Percentiles rank a stretch among this genome's conserved stretches.
Conservation (phyloP, 2,888 invertebrate genomes). For the Phortica okadai region DNA sequence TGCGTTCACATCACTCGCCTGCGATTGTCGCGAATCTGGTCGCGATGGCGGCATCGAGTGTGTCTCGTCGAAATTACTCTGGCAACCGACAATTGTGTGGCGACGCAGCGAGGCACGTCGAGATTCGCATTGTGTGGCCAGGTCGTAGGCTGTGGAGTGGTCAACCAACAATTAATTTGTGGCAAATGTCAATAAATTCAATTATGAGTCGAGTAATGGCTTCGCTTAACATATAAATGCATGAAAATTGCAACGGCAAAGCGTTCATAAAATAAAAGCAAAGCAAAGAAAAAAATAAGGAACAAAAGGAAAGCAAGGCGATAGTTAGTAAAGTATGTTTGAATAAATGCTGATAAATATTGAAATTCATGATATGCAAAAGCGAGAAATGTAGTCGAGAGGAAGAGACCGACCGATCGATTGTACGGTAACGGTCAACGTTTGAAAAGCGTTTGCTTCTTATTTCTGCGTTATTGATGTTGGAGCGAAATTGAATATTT, state of each 20-base stretch:
- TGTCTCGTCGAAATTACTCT: conserved; percentile 76
- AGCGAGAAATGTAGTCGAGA: not conserved
- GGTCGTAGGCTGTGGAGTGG: conserved; percentile 82
- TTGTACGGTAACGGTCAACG: not conserved
- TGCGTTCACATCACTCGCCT: conserved; percentile 62
- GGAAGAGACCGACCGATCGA: not conserved
- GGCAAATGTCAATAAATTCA: not conserved
- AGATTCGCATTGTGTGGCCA: conserved; percentile 88
- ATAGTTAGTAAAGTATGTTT: not conserved
- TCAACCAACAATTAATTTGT: not conserved
- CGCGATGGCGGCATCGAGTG: conserved; percentile 83
- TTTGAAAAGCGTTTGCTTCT: not conserved
- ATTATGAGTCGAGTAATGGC: not conserved
- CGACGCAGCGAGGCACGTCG: conserved; percentile 83
- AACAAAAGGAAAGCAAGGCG: not conserved
- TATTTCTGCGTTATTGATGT: not conserved
- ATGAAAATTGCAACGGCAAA: not conserved
- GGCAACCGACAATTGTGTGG: conserved; percentile 82
- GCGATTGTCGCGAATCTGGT: conserved; percentile 80
- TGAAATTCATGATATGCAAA: not conserved
- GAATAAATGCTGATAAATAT: conserved; percentile 6
- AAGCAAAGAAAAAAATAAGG: conserved; percentile 3
- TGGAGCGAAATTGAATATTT: not conserved
- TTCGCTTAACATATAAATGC: not conserved
- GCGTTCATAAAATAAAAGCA: not conserved